Base-by-base conservation (phyloP, 64 coral and sea anemone species). In the Stichodactyla helianthus region DNA sequence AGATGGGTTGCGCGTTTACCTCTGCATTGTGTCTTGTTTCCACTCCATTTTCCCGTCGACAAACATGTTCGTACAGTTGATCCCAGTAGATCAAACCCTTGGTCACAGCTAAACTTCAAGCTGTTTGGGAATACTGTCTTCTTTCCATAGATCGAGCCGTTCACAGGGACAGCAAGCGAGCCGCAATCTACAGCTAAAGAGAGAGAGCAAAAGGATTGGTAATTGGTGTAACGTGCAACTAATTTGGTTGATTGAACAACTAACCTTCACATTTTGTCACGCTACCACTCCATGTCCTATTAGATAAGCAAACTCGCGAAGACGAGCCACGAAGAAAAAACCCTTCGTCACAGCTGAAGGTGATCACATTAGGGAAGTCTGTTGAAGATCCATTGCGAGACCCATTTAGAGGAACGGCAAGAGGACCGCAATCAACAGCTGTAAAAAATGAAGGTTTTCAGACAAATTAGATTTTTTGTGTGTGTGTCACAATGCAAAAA, bases 301-400 rank as follows among this genome's bases (percentile, higher is more conserved):
- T 88, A 11, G 64, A 50, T 44, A 54, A 77, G 71, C 93, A 95
- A 17, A n/a, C 25, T 55, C 90, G 77, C 4, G 26, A 18, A 4
- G 35, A 18, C 12, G 90, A 92, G 19, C 93, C 93, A 17, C 54
- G 77, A 19, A 92, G 56, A 22, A 89, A 27, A 51, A 95, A 95
- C 0, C 93, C 93, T 27, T 89, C 87, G 51, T 95, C 87, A 27
- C 93, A 95, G 58, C 23, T 10, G 53, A 95, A 95, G 3, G 10
- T 51, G 77, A 79, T 10, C 0, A 50, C 16, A 9, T 84, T 84
- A 7, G 83, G 83, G 18, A 60, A 84, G 4, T 25, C 52, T 53
- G 83, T 84, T 2, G 17, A 54, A 62, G 25, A 62, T 57, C 55
- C 83, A 3, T 35, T 5, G 2, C 9, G 7, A 15, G 83, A 84